phyloP scores from a whole-genome alignment of 1,140 invertebrate species.

The Cydia strobilella region DNA sequence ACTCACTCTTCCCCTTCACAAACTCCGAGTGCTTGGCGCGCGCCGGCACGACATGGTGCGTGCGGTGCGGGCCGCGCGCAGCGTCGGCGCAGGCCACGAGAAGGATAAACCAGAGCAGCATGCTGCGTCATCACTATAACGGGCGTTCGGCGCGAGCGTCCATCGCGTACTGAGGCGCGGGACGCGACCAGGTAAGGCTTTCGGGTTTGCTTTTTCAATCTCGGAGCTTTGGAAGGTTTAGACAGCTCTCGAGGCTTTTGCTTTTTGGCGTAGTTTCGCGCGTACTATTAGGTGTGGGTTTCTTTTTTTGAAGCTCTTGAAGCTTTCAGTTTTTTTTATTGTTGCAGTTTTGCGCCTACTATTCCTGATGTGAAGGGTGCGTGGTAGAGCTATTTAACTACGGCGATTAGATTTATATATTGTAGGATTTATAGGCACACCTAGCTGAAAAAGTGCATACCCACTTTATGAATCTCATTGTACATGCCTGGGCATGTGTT shows the following conservation, averaged over 20 bases:
- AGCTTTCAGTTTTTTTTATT: not conserved
- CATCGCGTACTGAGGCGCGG: constrained; percentile 64
- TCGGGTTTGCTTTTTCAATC: constrained; percentile 53
- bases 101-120: constrained; percentile 64
- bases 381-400: no score
- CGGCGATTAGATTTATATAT: no score
- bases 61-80: constrained; percentile 54
- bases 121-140: constrained; percentile 77
- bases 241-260: constrained; percentile 52
- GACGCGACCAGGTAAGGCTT: constrained; percentile 53
- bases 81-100: constrained; percentile 49
- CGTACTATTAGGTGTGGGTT: not conserved
- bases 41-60: constrained; percentile 51
- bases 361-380: no score
- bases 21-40: constrained; percentile 73
- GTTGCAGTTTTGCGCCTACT: not conserved
- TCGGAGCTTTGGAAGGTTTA: constrained; percentile 37
- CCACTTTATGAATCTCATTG: not conserved
- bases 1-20: constrained; percentile 78
- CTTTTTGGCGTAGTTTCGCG: not conserved
- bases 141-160: constrained; percentile 64
- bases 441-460: not conserved
- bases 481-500: not conserved
- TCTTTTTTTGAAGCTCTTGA: not conserved
- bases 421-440: no score